Evolutionary conservation across 2,888 invertebrate genomes (phyloP).

Genomic region (Drosophila buzzatii): DNA sequence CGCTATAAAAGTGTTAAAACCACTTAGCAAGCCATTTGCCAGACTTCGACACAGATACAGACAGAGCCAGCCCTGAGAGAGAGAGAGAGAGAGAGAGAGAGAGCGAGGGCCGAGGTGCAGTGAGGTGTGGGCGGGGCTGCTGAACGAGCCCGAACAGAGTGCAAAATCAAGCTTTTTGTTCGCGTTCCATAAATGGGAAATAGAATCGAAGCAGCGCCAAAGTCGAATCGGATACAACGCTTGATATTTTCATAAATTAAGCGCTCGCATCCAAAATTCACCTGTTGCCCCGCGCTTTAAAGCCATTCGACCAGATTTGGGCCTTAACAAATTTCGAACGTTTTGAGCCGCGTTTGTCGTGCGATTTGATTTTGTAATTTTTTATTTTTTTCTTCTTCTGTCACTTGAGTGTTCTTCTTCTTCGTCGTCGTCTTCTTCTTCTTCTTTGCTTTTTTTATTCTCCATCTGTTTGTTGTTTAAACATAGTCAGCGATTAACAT

Average conservation of each 20-base stretch:
- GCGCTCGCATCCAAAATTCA: constrained; percentile 41
- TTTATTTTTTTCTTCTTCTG: constrained; percentile 3
- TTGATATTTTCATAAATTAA: constrained; percentile 45
- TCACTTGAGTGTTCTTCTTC: not conserved
- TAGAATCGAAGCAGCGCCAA: constrained; percentile 28
- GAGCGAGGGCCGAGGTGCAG: too few relatives aligned
- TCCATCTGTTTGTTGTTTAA: constrained; percentile 47
- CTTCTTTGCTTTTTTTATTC: constrained; percentile 45
- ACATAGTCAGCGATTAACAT: constrained; percentile 69
- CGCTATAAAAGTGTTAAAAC: constrained; percentile 84
- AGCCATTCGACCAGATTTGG: constrained; percentile 35
- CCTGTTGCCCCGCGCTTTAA: constrained; percentile 26
- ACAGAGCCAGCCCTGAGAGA: not conserved
- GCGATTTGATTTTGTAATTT: constrained; percentile 72
- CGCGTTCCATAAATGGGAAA: constrained; percentile 28
- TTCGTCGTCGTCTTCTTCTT: not conserved
- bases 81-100: too few relatives aligned
- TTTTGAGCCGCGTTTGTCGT: constrained; percentile 38
- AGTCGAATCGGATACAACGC: constrained; percentile 16
- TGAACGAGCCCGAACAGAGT: constrained; percentile 10
- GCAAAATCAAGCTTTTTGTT: constrained; percentile 27
- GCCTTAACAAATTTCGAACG: constrained; percentile 34
- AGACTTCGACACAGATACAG: constrained; percentile 26
- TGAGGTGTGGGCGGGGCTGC: not conserved
- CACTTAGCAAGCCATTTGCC: constrained; percentile 81